A percentile compares a stretch with the other conserved stretches of the same genome.
Evolutionary conservation across 2,113 vertebrate genomes (phyloP).

Genomic region (Cichladusa arquata): DNA sequence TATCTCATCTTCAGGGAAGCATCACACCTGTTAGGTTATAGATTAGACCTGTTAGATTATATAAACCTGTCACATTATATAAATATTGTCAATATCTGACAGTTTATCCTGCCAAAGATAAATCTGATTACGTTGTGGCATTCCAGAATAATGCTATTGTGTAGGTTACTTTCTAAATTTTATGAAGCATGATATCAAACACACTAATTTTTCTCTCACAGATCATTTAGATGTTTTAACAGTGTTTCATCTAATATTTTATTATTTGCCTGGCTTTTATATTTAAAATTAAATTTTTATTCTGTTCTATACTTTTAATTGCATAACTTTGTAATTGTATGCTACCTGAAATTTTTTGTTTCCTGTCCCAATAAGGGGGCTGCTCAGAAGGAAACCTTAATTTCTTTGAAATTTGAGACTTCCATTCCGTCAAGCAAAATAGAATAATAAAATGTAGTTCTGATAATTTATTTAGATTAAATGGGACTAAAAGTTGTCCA

Average conservation of each 20-base stretch:
- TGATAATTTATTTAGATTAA: background rate
- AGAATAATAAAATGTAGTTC: background rate
- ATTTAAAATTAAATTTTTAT: background rate
- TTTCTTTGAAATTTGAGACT: background rate
- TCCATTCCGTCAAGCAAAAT: background rate
- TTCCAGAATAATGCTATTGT: background rate
- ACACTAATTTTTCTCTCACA: background rate
- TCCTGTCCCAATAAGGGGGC: background rate
- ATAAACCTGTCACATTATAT: background rate
- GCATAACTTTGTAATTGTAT: background rate
- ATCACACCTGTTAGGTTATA: background rate
- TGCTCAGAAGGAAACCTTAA: background rate
- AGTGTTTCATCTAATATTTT: background rate
- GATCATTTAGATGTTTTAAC: background rate
- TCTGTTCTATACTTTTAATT: background rate
- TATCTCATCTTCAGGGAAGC: background rate
- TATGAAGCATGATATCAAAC: background rate
- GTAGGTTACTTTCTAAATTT: background rate
- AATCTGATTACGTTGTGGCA: background rate
- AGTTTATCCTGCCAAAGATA: background rate
- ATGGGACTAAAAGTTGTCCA: background rate
- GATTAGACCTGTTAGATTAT: background rate
- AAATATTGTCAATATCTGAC: background rate
- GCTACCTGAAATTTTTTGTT: background rate
- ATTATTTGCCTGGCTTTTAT: background rate